Evolutionary conservation across 2,797 vertebrate species (phyloP), one percentile per base, ranked within the genome.

Genomic region (Clarias fuscus): DNA sequence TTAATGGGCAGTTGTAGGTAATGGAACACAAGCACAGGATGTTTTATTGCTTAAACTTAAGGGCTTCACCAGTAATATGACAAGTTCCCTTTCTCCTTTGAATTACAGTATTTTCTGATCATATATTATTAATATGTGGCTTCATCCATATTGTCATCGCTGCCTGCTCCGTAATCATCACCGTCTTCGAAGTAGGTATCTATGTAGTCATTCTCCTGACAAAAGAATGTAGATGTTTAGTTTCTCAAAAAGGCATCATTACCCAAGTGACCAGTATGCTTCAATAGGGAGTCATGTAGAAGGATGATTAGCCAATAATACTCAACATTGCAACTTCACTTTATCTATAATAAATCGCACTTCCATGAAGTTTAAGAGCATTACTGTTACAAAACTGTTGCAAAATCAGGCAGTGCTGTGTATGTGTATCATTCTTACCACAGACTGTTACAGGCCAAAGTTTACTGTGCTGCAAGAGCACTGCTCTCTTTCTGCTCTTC

Each of bases 71-170:
- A 77, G 27, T 33, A 59, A 61, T 22, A 37, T 14, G 59, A 56
- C 22, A 79, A 3, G 22, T 37, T 86, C 30, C n/a, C 10, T 59
- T 68, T 67, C 8, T 80, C 33, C 22, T 71, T 15, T 77, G 81
- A 24, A 71, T 53, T 22, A n/a, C 67, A 59, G 13, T 5, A 40
- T 64, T 59, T 53, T 65, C 15, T 30, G 70, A 27, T 77, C 14
- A 53, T 68, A 90, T 68, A 53, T 93, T 95, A 98, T 93, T 95
- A 98, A 40, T 98, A 97, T 0, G 96, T 98, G n/a, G 95, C 97
- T 95, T 99, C 97, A 27, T 97, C 97, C 94, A 97, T 95, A 33
- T 97, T 97, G 64, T 97, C 97, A 1, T 97, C 97, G 71, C 96
- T 98, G 48, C 85, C 93, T 1, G 91, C 94, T 20, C 82, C 96